Evolutionary conservation across 2,888 invertebrate genomes (phyloP), one percentile per base, ranked within the genome.

Genomic region (Alloplasta piceator): DNA sequence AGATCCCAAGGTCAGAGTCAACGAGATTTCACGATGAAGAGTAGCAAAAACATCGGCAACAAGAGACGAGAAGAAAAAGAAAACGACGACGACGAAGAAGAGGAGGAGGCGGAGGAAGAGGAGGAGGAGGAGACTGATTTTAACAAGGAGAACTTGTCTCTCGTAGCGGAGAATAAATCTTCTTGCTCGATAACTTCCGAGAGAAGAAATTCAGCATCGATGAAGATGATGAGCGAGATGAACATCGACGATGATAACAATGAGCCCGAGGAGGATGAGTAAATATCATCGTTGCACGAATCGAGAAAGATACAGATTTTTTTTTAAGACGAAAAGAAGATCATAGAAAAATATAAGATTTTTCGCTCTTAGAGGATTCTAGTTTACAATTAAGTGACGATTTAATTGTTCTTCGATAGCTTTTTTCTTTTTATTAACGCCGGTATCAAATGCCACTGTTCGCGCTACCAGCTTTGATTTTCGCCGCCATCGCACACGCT

Each of bases 1-100:
- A 74, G 58, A 76, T 79, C 80, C 87, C 83, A 88, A 89, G 86
- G 89, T 89, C 83, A 88, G 89, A 85, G 89, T 89, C 80, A 88
- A 88, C 78, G 84, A 84, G 70, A 84, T 36, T 41, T 67, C 86
- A 76, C 86, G 78, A 83, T 74, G 84, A 86, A 84, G 80, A 67
- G 50, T 38, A 68, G 55, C 73, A 39, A 39, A 55, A 50, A 50
- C 43, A 58, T 48, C 55, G 56, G 43, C 14, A 39, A 14, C 36
- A 41, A 60, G 36, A 74, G 77, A 82, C 16, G 83, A 83, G 36
- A 66, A 26, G 26, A 26, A 26, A 26, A 26, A 26, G 26, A 26
- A 26, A 26, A 61, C 70, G 41, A 16, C 38, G 75, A 68, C 67
- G 80, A 82, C 1, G n/a, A 46, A 0, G 38, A 39, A n/a, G 14